Conservation (phyloP, 2,113 vertebrate species). For the Fulica atra region DNA sequence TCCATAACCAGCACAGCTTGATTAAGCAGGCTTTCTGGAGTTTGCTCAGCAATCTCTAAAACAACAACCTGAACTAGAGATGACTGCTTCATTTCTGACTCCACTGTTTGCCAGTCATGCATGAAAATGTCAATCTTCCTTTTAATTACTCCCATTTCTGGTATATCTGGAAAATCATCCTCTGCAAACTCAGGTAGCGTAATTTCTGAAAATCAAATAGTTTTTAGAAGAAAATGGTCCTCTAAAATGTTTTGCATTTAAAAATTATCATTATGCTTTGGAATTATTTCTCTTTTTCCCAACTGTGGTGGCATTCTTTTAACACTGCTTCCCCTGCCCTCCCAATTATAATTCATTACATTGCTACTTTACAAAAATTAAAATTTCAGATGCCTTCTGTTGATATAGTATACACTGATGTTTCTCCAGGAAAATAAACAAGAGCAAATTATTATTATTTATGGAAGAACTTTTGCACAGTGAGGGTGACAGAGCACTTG, state of each 20-base stretch:
- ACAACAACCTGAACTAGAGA: slow-evolving; percentile 34
- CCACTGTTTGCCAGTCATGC: slow-evolving; percentile 74
- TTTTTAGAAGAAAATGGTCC: too few species aligned
- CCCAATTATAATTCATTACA: neutral
- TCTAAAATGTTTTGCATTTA: neutral
- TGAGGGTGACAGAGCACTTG: too few species aligned
- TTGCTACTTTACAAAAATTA: neutral
- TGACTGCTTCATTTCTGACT: slow-evolving; percentile 42
- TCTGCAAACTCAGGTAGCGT: slow-evolving; percentile 72
- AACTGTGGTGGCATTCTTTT: neutral
- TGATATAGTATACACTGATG: neutral
- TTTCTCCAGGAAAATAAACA: neutral
- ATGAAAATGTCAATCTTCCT: slow-evolving; percentile 70
- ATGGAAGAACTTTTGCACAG: too few species aligned
- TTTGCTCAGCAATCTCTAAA: slow-evolving; percentile 82
- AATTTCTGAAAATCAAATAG: slow-evolving; percentile 63
- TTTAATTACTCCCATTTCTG: slow-evolving; percentile 82
- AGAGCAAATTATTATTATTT: neutral
- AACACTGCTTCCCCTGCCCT: neutral
- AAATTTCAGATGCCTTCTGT: neutral
- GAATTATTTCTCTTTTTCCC: neutral
- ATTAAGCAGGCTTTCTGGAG: slow-evolving; percentile 80
- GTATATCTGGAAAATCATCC: slow-evolving; percentile 78
- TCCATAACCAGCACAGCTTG: slow-evolving; percentile 80
- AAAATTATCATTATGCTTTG: neutral